A percentile compares a stretch with the other conserved stretches of the same genome.
Evolutionary conservation across 2,797 vertebrate species (phyloP).

Genomic region (Mycteria americana): DNA sequence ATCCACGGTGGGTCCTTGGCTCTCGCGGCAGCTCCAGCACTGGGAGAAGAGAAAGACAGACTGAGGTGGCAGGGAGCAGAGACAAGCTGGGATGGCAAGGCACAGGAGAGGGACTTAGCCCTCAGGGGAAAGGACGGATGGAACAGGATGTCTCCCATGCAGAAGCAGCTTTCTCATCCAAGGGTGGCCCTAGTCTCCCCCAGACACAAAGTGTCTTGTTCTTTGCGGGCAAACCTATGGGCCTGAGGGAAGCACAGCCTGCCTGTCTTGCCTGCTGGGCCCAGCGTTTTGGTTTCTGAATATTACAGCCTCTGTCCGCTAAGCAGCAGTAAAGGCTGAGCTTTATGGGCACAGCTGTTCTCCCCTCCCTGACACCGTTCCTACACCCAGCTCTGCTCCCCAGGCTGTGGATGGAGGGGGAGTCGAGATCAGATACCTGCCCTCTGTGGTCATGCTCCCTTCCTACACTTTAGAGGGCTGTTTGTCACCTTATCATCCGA

Average conservation of each 20-base stretch:
- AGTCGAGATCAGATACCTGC: background rate
- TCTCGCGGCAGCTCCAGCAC: constrained; percentile 34
- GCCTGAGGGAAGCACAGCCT: background rate
- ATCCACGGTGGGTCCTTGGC: constrained; percentile 95
- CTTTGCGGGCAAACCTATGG: background rate
- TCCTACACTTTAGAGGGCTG: background rate
- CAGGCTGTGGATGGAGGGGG: background rate
- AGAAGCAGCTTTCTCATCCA: background rate
- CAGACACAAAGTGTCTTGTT: background rate
- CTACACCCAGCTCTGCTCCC: background rate
- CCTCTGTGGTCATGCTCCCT: background rate
- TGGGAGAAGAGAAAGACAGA: background rate
- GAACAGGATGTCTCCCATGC: background rate
- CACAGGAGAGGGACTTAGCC: background rate
- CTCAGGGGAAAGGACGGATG: background rate
- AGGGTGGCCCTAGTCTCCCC: background rate
- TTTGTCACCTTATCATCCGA: background rate
- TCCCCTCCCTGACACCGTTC: background rate
- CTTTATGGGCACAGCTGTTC: background rate
- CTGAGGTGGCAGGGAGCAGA: background rate
- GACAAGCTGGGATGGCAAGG: background rate
- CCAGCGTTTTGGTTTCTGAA: background rate
- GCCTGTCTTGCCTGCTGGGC: background rate
- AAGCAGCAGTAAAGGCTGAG: background rate
- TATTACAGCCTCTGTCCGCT: background rate